Conservation (phyloP, 2,888 invertebrate species). For the Cabera pusaria region DNA sequence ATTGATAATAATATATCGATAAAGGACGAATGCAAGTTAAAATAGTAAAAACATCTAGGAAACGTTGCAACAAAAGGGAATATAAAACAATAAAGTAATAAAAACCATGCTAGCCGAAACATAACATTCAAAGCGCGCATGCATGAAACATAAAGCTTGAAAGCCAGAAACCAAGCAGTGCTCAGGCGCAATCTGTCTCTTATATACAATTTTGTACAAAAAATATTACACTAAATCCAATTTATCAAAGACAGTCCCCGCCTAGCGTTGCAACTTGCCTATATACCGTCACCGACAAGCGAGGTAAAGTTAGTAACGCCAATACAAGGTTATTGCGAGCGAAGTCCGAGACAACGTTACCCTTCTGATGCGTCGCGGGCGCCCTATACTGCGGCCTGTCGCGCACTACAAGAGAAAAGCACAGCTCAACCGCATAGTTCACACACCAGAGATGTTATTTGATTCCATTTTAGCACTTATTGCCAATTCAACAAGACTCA, state of each 20-base stretch:
- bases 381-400: constrained; percentile 68
- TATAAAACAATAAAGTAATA: too few relatives aligned
- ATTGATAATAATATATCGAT: too few relatives aligned
- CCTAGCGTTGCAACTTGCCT: constrained; percentile 62
- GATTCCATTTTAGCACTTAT: constrained; percentile 34
- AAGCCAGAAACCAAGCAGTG: constrained; percentile 27
- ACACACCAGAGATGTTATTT: constrained; percentile 50
- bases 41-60: constrained; percentile 7
- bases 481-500: constrained; percentile 31
- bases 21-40: constrained; percentile 21
- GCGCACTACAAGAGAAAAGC: constrained; percentile 76
- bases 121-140: constrained; percentile 22
- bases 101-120: constrained; percentile 13
- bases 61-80: too few relatives aligned
- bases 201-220: constrained; percentile 49
- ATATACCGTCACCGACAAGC: constrained; percentile 70
- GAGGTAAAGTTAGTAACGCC: constrained; percentile 64
- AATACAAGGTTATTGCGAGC: constrained; percentile 58
- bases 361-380: constrained; percentile 77
- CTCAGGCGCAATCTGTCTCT: constrained; percentile 51
- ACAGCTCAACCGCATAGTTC: constrained; percentile 72
- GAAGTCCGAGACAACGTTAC: constrained; percentile 69
- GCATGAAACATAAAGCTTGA: constrained; percentile 23
- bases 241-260: constrained; percentile 56
- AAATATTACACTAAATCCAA: constrained; percentile 21